Evolutionary conservation across 2,113 vertebrate genomes (phyloP), one percentile per base, ranked within the genome.

Genomic region (Grus americana): DNA sequence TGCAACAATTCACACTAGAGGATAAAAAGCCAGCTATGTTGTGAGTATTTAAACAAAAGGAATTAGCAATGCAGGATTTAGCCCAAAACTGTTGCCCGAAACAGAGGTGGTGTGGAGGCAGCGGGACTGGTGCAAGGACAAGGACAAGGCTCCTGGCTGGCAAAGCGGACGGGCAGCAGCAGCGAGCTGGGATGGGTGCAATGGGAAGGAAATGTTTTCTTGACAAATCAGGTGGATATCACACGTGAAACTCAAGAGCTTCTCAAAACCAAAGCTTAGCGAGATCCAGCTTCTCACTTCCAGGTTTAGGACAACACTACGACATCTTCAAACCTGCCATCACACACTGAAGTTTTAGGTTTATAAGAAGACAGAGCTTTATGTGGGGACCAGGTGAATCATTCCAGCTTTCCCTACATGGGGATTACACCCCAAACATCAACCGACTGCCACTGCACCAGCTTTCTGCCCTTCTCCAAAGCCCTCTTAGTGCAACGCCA

Each of bases 301-400:
- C 49, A 88, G 66, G n/a, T 72, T 38, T 11, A 52, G 67, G 44
- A 68, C 30, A 84, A 73, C 29, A 36, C 12, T 2, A n/a, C 30
- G 62, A 32, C 24, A 59, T 50, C 71, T 83, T 63, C 54, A 62
- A 71, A 42, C 18, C 38, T 62, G 52, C 34, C 32, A 46, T 0
- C 6, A 86, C 38, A 40, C 72, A 13, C 49, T 26, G 67, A 65
- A 36, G 34, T 74, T 71, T 63, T 6, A 71, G 15, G 17, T 40
- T 93, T 55, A 1, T 36, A 80, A 47, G 47, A 22, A 34, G 47
- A 52, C 15, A 49, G 15, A 27, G n/a, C 17, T 70, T 89, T 40
- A 54, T 32, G 0, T 73, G 58, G 47, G 47, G 22, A 58, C 2
- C 0, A 0, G 23, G 22, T 38, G 40, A 49, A 32, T 19, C 34